phyloP scores from a whole-genome alignment of 2,888 invertebrate species.

The Lacanobia oleracea region DNA sequence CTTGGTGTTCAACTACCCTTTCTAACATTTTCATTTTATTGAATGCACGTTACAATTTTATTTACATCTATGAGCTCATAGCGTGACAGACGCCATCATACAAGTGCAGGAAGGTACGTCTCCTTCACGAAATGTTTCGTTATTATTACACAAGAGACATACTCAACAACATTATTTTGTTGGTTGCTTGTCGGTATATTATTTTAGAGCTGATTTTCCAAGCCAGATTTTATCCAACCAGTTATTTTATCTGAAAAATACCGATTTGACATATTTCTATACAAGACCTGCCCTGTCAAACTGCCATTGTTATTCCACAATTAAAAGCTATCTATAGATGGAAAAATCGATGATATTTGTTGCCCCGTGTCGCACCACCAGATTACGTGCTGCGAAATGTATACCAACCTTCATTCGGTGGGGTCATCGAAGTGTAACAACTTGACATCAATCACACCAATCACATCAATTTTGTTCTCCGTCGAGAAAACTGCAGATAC shows the following conservation, averaged over 20 bases:
- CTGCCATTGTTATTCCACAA: not conserved
- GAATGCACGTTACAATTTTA: not conserved
- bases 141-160: not conserved
- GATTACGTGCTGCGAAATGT: not conserved
- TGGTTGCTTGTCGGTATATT: not conserved
- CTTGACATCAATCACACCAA: not conserved
- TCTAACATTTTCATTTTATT: not conserved
- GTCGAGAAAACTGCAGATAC: not conserved
- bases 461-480: not conserved
- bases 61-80: not conserved
- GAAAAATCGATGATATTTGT: not conserved
- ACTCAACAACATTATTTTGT: not conserved
- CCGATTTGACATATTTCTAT: not conserved
- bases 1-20: not conserved
- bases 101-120: not conserved
- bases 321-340: not conserved
- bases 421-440: slow-evolving; percentile 21
- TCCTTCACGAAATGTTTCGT: not conserved
- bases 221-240: not conserved
- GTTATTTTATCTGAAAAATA: not conserved
- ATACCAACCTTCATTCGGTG: slow-evolving; percentile 27
- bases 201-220: not conserved
- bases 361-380: not conserved
- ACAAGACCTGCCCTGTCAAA: not conserved
- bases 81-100: not conserved